These are phyloP conservation scores for Lonchura striata DNA, from an alignment of 2,113 vertebrate species.

Conservation along the genomic window DNA sequence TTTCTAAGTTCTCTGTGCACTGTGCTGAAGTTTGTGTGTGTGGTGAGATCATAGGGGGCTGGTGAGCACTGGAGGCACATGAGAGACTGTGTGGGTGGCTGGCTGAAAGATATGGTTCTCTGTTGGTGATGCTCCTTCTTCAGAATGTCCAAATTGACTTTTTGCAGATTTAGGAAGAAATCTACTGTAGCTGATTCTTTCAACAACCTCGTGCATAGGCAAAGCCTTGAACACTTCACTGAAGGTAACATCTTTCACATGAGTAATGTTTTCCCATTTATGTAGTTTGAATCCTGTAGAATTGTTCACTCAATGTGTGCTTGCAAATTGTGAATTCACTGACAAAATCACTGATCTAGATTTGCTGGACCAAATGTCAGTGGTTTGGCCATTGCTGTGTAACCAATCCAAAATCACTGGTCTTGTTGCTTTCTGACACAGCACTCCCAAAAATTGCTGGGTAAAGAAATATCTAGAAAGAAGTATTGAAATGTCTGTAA, in stretches of 20 bases:
- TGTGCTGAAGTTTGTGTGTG: background rate
- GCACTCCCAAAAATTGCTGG: background rate
- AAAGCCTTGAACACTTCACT: constrained; percentile 79
- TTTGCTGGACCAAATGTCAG: background rate
- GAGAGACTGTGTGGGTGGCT: background rate
- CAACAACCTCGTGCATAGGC: constrained; percentile 80
- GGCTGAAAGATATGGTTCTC: background rate
- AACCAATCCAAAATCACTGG: background rate
- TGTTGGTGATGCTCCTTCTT: background rate
- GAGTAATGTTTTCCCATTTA: background rate
- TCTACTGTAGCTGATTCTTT: constrained; percentile 83
- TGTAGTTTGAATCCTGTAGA: background rate
- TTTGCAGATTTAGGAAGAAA: constrained; percentile 87
- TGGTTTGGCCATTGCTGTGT: background rate
- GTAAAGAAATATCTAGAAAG: background rate
- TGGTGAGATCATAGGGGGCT: background rate
- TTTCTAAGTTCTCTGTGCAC: background rate
- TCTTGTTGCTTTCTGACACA: background rate
- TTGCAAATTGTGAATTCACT: background rate
- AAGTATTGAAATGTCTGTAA: background rate
- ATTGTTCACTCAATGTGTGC: background rate
- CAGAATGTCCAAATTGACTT: background rate
- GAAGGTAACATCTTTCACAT: constrained; percentile 79
- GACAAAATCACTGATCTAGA: background rate
- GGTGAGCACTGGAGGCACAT: background rate